phyloP scores from a whole-genome alignment of 2,888 invertebrate species.

The Aleiodes leptofemur region DNA sequence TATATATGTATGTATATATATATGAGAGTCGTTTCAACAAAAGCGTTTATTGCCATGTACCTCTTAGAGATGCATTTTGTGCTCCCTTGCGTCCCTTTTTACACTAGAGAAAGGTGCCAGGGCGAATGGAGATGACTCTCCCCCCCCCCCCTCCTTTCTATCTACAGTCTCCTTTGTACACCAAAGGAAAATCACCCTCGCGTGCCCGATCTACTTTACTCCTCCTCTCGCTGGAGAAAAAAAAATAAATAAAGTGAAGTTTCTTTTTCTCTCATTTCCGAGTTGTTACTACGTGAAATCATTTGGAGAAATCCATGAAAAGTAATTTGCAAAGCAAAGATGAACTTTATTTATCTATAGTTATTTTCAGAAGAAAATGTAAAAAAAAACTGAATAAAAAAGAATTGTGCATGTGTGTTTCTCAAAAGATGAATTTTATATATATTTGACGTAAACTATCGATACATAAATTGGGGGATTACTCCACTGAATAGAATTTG shows the following conservation, averaged over 20 bases:
- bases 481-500: conserved; percentile 17
- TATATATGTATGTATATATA: background rate
- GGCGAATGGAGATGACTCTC: conserved; percentile 32
- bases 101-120: conserved; percentile 22
- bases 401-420: no score
- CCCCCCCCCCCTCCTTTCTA: conserved; percentile 17
- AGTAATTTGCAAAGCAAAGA: no score
- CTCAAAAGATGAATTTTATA: background rate
- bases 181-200: conserved; percentile 29
- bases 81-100: conserved; percentile 37
- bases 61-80: conserved; percentile 45
- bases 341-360: no score
- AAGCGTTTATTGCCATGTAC: conserved; percentile 45
- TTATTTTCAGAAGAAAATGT: no score
- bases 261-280: no score
- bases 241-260: no score
- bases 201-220: conserved; percentile 20
- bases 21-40: conserved; percentile 32
- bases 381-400: no score
- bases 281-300: no score
- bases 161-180: conserved; percentile 17
- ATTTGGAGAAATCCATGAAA: no score
- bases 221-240: no score
- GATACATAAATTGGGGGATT: conserved; percentile 7
- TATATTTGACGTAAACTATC: conserved; percentile 9